Evolutionary conservation across 2,113 vertebrate species (phyloP).

Genomic region (Rhineura floridana): DNA sequence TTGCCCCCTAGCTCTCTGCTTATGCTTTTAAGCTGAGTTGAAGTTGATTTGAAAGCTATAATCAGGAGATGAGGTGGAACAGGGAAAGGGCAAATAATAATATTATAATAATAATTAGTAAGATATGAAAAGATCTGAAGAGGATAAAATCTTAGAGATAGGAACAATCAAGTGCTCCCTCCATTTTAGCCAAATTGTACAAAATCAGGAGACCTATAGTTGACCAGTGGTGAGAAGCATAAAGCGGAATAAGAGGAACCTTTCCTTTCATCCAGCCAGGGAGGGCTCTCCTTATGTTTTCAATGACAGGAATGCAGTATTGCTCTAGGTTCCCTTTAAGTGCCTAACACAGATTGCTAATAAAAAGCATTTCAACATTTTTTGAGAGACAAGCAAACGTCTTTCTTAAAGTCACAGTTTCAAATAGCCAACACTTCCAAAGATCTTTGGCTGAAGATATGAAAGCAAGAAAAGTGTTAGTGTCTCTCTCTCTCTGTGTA

Average conservation of each 20-base stretch:
- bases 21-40: neutral
- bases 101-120: neutral
- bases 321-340: too few relatives aligned
- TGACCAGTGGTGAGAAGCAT: too few relatives aligned
- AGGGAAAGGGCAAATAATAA: neutral
- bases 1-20: neutral
- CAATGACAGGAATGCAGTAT: too few relatives aligned
- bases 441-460: neutral
- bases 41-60: neutral
- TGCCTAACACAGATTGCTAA: neutral
- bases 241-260: too few relatives aligned
- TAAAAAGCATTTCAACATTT: neutral
- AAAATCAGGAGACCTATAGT: neutral
- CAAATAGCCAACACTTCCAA: neutral
- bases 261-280: too few relatives aligned
- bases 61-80: neutral
- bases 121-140: neutral
- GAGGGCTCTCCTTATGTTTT: too few relatives aligned
- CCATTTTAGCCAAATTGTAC: neutral
- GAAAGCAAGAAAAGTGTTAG: too few relatives aligned
- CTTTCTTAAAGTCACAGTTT: too few relatives aligned
- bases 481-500: too few relatives aligned
- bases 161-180: neutral
- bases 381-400: neutral
- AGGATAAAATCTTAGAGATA: too few relatives aligned